Evolutionary conservation across 2,113 vertebrate species (phyloP).

Genomic region (Sitta europaea): DNA sequence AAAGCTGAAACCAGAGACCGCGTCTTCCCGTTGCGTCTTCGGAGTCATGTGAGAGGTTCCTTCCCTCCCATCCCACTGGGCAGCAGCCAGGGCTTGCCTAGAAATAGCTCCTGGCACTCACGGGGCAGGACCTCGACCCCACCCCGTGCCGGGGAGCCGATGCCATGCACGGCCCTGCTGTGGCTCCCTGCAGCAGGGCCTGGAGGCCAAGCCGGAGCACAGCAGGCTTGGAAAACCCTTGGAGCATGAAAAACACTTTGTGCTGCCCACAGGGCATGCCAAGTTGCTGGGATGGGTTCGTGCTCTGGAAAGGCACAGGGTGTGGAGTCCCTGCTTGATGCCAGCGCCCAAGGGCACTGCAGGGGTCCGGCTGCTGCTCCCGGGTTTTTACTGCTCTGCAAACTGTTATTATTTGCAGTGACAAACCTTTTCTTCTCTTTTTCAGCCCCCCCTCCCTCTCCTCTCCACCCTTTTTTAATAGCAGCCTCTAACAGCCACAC

Average conservation of each 20-base stretch:
- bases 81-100: not conserved
- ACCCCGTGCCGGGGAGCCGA: not conserved
- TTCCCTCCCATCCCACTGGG: not conserved
- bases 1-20: constrained; percentile 32
- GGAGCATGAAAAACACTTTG: not conserved
- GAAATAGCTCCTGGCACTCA: constrained; percentile 20
- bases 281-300: not conserved
- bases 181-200: not conserved
- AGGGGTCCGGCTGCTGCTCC: not conserved
- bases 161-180: not conserved
- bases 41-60: constrained; percentile 37
- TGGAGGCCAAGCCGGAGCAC: not conserved
- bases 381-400: not conserved
- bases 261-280: not conserved
- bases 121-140: not conserved
- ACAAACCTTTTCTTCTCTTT: constrained; percentile 2
- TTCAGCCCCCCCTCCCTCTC: not conserved
- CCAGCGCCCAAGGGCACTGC: not conserved
- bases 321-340: accelerated
- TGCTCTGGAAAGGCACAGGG: not conserved
- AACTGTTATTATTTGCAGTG: constrained; percentile 2
- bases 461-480: constrained; percentile 61
- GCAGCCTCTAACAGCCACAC: constrained; percentile 55
- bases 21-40: constrained; percentile 33
- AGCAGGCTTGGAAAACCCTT: not conserved